Evolutionary conservation across 2,113 vertebrate species (phyloP), one percentile per base, ranked within the genome.

Genomic region (Notothenia coriiceps): DNA sequence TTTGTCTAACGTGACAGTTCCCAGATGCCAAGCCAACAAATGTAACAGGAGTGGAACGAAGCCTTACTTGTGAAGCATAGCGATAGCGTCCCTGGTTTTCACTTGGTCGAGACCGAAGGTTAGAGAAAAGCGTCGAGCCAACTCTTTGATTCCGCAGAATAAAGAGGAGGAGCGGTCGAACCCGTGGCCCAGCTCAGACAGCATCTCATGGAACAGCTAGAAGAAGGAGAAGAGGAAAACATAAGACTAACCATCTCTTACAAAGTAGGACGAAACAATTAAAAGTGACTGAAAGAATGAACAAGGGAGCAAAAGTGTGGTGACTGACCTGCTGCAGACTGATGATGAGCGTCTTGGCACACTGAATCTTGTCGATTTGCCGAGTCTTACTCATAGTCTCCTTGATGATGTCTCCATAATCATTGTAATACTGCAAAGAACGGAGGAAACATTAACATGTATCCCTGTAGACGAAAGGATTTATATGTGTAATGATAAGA

Each of bases 321-420:
- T 15, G 9, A 88, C 97, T 91, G 94, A 99, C 98, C 97, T 99
- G 97, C 91, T 99, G 98, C 89, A 99, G 95, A 93, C 98, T 99
- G 93, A 99, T 96, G 92, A 99, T 99, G 86, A 99, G 97, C 0
- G 98, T 99, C 94, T 99, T 99, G 91, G 98, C 98, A 96, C 98
- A 99, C 56, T 99, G 98, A 90, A 99, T 99, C 95, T 99, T 99
- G 91, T 99, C 98, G 64, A 98, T 98, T 91, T 99, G 98, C 83
- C 98, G 95, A 55, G 98, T 98, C 94, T 99, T 99, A 93, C 98
- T 99, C 98, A 99, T 98, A 0, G 98, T 99, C 95, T 99, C 98
- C 94, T 99, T 99, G 92, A 99, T 99, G 88, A 99, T 99, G 90
- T 99, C 98, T 35, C 98, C 98, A 59, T 99, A 99, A 85, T 99